Evolutionary conservation across 2,888 invertebrate genomes (phyloP), one percentile per base, ranked within the genome.

Genomic region (Euphydryas editha): DNA sequence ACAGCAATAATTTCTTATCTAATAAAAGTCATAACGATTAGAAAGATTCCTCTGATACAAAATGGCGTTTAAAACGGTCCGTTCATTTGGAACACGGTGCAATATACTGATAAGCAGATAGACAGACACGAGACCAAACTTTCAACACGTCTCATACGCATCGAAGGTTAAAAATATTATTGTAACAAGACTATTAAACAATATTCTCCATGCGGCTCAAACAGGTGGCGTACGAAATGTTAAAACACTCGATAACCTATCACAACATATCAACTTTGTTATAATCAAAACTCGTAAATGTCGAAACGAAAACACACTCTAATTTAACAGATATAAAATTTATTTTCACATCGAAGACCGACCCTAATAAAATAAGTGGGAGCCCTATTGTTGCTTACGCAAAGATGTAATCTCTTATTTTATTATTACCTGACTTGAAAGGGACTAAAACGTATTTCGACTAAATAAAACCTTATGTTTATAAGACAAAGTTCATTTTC

Each of bases 381-480:
- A 85, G 83, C 85, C 85, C 86, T 86, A 89, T 88, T 90, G 90
- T 89, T 87, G 88, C 86, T 88, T 88, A 88, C 86, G 87, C 86
- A 82, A 88, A 89, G 90, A 90, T 90, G 87, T 89, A 87, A 90
- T 90, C 90, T 90, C 86, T 86, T 87, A 88, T 88, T 89, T 88
- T 88, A 88, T 88, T 89, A 87, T 89, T 87, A 88, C 88, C 87
- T 87, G 85, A 78, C 81, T 84, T 82, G 81, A 86, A 84, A 87
- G 85, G 84, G 85, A 82, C 81, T 73, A 69, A 72, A 71, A 37
- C 20, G 24, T 39, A 60, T 42, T 59, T 51, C 56, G 65, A 42
- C 42, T 59, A 73, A 59, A 74, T 65, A 67, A 8, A 64, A 77
- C 79, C 74, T 74, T 81, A 76, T 68, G 0, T 0, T 2, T 2